Conservation (phyloP, 2,113 vertebrate species). For the Chinchilla lanigera region DNA sequence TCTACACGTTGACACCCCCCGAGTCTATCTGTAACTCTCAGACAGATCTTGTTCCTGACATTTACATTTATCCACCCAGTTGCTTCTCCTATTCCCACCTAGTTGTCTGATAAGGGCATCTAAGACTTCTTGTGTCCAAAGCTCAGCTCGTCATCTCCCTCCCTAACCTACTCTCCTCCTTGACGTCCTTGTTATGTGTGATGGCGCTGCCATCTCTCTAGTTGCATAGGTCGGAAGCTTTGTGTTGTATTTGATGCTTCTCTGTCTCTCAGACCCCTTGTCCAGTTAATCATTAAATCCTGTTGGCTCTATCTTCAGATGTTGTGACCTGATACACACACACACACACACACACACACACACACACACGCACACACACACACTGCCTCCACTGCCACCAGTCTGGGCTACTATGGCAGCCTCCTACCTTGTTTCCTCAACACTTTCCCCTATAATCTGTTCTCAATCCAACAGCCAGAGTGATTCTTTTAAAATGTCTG, state of each 20-base stretch:
- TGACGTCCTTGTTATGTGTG: accelerated
- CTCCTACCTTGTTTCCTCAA: not conserved
- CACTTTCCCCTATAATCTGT: not conserved
- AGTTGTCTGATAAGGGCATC: not conserved
- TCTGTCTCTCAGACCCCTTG: not conserved
- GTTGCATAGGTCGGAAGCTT: not conserved
- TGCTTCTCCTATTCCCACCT: not conserved
- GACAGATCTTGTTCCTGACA: not conserved
- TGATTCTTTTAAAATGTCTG: not conserved
- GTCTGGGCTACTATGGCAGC: accelerated
- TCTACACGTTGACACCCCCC: not conserved
- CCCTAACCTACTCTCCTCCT: too few species aligned
- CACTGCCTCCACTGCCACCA: not conserved
- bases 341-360: not conserved
- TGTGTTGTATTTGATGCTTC: not conserved
- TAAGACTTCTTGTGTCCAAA: not conserved
- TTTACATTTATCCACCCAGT: not conserved
- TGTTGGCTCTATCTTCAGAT: not conserved
- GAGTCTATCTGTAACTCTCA: accelerated
- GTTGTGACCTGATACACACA: not conserved
- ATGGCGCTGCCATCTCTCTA: not conserved
- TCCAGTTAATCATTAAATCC: not conserved
- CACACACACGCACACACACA: not conserved
- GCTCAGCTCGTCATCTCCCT: not conserved
- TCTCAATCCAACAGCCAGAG: not conserved